Evolutionary conservation across 2,797 vertebrate species (phyloP).

Genomic region (Esox lucius): DNA sequence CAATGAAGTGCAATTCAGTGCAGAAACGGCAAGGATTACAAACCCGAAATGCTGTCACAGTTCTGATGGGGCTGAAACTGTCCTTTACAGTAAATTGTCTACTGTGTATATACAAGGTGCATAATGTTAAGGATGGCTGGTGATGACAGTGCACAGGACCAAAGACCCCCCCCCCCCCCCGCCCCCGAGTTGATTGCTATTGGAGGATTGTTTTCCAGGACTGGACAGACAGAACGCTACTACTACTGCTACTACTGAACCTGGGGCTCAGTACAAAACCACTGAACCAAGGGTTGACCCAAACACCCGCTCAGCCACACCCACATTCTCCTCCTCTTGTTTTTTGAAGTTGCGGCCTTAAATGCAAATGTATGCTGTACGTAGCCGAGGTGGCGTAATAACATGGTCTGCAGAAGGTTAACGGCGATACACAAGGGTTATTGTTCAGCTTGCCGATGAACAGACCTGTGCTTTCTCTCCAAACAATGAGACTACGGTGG

Average conservation of each 20-base stretch:
- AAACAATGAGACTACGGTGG: background rate
- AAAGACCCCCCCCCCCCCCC: conserved; percentile 73
- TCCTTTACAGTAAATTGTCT: conserved; percentile 5
- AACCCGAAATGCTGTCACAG: conserved; percentile 19
- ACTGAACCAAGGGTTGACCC: conserved; percentile 45
- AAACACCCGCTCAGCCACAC: conserved; percentile 3
- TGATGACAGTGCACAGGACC: conserved; percentile 65
- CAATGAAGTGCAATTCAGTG: conserved; percentile 1
- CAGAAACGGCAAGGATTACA: conserved; percentile 27
- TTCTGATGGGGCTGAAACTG: background rate
- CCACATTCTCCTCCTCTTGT: background rate
- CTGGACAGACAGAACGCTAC: conserved; percentile 17
- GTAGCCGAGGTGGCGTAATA: background rate
- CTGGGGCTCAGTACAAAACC: conserved; percentile 59
- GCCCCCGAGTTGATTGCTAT: conserved; percentile 59
- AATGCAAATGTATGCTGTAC: background rate
- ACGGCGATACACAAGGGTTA: background rate
- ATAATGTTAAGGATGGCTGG: conserved; percentile 44
- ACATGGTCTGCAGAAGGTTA: background rate
- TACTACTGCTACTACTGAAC: conserved; percentile 53
- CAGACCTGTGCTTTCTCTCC: background rate
- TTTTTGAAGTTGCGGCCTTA: conserved; percentile 6
- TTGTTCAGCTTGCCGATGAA: background rate
- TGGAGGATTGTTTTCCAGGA: conserved; percentile 27
- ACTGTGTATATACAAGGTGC: conserved; percentile 24